Evolutionary conservation across 2,113 vertebrate species (phyloP).

Genomic region (Sinocyclocheilus anshuiensis): DNA sequence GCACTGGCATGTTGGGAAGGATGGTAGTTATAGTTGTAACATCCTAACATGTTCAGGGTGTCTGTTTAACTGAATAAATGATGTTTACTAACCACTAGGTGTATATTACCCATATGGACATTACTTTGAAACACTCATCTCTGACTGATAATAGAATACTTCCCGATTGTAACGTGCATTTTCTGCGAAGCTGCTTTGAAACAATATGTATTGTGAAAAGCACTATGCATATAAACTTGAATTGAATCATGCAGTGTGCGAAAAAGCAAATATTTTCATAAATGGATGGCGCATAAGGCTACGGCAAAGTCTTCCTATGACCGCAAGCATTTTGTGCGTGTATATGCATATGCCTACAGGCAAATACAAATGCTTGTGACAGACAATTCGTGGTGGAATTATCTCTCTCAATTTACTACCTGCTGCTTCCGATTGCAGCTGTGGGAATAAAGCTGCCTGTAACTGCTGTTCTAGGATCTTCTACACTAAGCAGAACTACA

Average conservation of each 20-base stretch:
- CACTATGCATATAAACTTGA: background rate
- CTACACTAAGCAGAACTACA: background rate
- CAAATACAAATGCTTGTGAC: background rate
- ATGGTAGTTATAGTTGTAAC: no score
- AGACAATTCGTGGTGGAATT: background rate
- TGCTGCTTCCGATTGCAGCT: background rate
- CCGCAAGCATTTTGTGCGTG: background rate
- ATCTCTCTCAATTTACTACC: background rate
- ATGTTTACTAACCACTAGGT: background rate
- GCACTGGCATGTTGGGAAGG: background rate
- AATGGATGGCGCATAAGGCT: background rate
- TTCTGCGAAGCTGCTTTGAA: background rate
- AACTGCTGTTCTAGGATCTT: conserved; percentile 4
- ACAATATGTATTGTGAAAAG: background rate
- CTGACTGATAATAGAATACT: no score
- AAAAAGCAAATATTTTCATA: background rate
- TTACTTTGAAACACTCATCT: background rate
- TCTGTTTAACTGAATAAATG: background rate
- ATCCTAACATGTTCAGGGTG: background rate
- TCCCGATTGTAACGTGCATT: no score
- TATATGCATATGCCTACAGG: conserved; percentile 2
- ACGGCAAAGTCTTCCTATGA: background rate
- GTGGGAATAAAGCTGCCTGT: background rate
- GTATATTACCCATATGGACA: background rate
- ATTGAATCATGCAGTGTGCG: background rate